Conservation (phyloP, 2,113 vertebrate species). For the Urocolius indicus region DNA sequence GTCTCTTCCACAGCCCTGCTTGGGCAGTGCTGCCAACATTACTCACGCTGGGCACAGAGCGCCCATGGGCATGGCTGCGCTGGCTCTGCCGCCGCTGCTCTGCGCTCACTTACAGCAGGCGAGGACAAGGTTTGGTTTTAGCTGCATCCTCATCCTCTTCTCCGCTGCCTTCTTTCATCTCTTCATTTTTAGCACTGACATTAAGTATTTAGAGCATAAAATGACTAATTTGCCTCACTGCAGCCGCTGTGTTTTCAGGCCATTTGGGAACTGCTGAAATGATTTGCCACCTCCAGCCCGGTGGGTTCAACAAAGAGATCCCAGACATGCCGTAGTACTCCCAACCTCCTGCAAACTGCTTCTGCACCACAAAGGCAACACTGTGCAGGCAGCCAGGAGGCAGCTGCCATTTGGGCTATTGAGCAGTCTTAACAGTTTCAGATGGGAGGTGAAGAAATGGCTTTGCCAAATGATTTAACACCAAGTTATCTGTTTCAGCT, state of each 20-base stretch:
- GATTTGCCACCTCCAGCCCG: constrained; percentile 24
- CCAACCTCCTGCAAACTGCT: neutral
- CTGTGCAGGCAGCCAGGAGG: neutral
- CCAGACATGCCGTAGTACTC: neutral
- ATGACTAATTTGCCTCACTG: constrained; percentile 29
- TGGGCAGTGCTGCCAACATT: neutral
- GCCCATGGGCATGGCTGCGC: rapidly evolving
- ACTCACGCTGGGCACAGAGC: neutral
- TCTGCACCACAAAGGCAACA: neutral
- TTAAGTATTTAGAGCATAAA: constrained; percentile 35
- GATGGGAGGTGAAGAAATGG: neutral
- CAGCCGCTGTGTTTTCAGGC: neutral
- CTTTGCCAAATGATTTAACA: constrained; percentile 7
- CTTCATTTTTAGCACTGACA: constrained; percentile 53
- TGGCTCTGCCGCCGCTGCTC: neutral
- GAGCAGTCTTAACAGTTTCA: neutral
- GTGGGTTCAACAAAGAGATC: neutral
- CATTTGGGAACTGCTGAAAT: neutral
- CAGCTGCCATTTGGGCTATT: neutral
- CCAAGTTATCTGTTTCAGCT: constrained; percentile 23
- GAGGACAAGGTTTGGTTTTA: constrained; percentile 3
- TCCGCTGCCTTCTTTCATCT: constrained; percentile 27
- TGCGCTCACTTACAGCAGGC: rapidly evolving
- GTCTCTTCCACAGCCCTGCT: rapidly evolving
- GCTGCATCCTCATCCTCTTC: constrained; percentile 44